phyloP scores from a whole-genome alignment of 35 echinoderm and acorn worm genomes.

The Holothuria glaberrima region DNA sequence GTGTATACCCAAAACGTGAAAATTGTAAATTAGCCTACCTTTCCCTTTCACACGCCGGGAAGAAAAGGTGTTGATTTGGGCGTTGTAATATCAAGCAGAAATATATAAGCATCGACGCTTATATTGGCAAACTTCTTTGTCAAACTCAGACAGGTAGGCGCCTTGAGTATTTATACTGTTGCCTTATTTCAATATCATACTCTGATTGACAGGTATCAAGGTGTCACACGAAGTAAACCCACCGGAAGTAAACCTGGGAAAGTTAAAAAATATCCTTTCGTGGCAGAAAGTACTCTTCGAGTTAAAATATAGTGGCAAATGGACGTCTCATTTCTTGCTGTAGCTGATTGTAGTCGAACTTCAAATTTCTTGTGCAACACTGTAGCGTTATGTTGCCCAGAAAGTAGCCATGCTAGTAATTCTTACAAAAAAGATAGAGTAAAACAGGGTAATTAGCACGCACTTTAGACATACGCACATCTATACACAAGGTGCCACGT shows the following conservation, averaged over 20 bases:
- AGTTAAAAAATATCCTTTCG: neutral
- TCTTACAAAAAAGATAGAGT: no score
- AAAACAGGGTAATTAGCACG: no score
- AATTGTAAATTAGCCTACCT: neutral
- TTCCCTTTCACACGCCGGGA: constrained; percentile 8
- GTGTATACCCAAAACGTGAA: neutral
- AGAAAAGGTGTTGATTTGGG: constrained; percentile 43
- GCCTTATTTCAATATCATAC: constrained; percentile 19
- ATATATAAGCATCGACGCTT: constrained; percentile 20
- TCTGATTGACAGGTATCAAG: constrained; percentile 28
- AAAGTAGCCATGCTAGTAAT: no score
- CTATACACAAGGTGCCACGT: no score
- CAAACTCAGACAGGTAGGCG: constrained; percentile 27
- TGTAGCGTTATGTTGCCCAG: no score
- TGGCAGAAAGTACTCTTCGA: neutral
- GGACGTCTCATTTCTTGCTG: neutral
- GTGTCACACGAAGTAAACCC: neutral
- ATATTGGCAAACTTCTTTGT: constrained; percentile 11
- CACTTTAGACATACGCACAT: no score
- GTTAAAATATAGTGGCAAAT: neutral
- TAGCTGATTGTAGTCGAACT: neutral
- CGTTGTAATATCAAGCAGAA: constrained; percentile 41
- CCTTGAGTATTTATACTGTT: constrained; percentile 43
- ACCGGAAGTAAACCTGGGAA: constrained; percentile 44
- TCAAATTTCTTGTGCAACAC: neutral